Base-by-base conservation (phyloP, 2,797 vertebrate genomes). In the Coreius guichenoti region DNA sequence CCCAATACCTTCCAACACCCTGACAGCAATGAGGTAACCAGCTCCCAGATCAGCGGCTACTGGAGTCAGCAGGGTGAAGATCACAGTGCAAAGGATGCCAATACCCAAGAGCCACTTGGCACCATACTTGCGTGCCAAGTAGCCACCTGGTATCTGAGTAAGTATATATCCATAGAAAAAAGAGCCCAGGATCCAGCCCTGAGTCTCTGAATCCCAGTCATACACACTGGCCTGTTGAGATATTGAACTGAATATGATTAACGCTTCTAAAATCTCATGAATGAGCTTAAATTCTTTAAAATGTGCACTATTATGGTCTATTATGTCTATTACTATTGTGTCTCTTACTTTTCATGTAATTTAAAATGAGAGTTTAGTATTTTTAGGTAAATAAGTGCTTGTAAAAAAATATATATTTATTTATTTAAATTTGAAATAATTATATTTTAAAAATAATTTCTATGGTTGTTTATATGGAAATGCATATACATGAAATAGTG, bases 121-220 rank as follows among this genome's bases (percentile, higher is more conserved):
- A 54, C 98, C 98, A 0, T 93, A 93, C 92, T 92, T 96, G 79
- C 96, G 94, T 39, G 98, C 97, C 87, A 99, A 81, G 91, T 97
- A 99, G 63, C 98, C 98, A 45, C 98, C 98, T 8, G 97, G 98
- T 89, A 99, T 94, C 93, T 99, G 98, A 7, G 98, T 99, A 89
- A 99, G 51, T 88, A 99, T 98, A 93, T 99, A 99, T 75, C 98
- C 98, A n/a, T 99, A 99, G 93, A 99, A 99, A 92, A 99, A 99
- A 61, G 98, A 97, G 73, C 98, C 96, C 73, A 99, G 96, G 92
- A 99, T 99, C 98, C 97, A 99, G 74, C 98, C 98, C 91, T 99
- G 98, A 16, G 96, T 99, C 92, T 96, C 95, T 1, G 97, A 96
- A 91, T 98, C 94, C 98, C 98, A 99, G 69, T 96, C 81, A 90